A percentile compares a stretch with the other conserved stretches of the same genome.
phyloP scores from a whole-genome alignment of 2,888 invertebrate genomes.

The Herminia tarsipennalis region DNA sequence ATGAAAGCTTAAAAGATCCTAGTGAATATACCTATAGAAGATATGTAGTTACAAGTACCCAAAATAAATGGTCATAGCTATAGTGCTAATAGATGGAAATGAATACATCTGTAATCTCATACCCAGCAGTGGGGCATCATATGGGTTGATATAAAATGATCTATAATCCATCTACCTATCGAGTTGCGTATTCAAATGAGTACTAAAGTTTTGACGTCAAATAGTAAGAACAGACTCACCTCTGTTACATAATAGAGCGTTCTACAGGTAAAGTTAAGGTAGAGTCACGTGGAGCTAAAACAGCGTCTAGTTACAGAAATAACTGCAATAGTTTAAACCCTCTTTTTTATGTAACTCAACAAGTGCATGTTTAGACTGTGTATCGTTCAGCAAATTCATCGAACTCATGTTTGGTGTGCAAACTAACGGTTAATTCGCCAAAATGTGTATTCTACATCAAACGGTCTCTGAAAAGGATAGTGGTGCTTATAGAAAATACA shows the following conservation, averaged over 20 bases:
- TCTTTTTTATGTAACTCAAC: conserved; percentile 15
- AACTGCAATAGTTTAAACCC: conserved; percentile 7
- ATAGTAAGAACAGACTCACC: background rate
- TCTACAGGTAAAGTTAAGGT: background rate
- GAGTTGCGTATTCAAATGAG: no score
- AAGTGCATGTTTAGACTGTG: conserved; percentile 11
- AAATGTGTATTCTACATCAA: conserved; percentile 11
- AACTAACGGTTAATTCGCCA: conserved; percentile 18
- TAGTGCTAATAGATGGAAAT: no score
- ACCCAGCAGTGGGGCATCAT: no score
- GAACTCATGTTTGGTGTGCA: conserved; percentile 13
- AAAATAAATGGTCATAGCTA: no score
- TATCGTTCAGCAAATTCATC: conserved; percentile 14
- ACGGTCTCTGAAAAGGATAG: conserved; percentile 13
- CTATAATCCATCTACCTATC: no score
- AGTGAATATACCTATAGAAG: no score
- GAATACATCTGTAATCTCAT: no score
- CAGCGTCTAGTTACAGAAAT: conserved; percentile 7
- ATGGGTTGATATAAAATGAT: no score
- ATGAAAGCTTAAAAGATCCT: no score
- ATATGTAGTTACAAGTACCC: no score
- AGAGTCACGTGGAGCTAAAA: background rate
- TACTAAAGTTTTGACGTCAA: conserved; percentile 4
- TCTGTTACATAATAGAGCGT: background rate
- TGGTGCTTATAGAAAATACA: conserved; percentile 4